These are phyloP conservation scores for Papilio helenus DNA, from an alignment of 1,140 invertebrate species.

Conservation along the genomic window DNA sequence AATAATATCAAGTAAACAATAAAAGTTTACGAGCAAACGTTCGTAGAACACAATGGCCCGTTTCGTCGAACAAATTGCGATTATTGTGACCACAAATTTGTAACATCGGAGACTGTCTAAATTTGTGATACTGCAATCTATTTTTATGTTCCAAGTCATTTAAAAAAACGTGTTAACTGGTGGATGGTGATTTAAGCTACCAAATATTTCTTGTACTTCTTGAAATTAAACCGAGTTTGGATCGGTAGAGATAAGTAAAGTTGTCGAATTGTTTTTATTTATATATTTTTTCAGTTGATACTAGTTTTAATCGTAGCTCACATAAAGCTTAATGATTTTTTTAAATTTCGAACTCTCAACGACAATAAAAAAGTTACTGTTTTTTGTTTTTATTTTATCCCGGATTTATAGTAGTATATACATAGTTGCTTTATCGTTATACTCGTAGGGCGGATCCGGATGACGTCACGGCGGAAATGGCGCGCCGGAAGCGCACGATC, in stretches of 20 bases:
- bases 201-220: background rate
- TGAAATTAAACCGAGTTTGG: too few relatives aligned
- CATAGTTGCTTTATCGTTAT: slow-evolving; percentile 23
- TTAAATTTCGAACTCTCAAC: too few relatives aligned
- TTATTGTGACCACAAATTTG: slow-evolving; percentile 37
- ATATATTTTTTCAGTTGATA: too few relatives aligned
- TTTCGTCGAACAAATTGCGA: slow-evolving; percentile 48
- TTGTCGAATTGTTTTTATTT: background rate
- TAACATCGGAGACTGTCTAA: background rate
- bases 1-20: slow-evolving; percentile 45
- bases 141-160: background rate
- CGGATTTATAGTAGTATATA: background rate
- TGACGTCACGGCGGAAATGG: slow-evolving; percentile 51
- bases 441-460: slow-evolving; percentile 29
- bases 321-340: too few relatives aligned
- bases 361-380: too few relatives aligned
- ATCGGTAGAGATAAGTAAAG: background rate
- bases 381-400: background rate
- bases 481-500: slow-evolving; percentile 52
- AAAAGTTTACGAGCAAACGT: slow-evolving; percentile 49
- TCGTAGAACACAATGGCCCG: slow-evolving; percentile 47
- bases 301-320: too few relatives aligned
- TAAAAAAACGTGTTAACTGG: background rate
- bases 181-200: background rate
- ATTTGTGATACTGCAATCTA: background rate